Base-by-base conservation (phyloP, 2,113 vertebrate genomes). In the Hyaena hyaena region DNA sequence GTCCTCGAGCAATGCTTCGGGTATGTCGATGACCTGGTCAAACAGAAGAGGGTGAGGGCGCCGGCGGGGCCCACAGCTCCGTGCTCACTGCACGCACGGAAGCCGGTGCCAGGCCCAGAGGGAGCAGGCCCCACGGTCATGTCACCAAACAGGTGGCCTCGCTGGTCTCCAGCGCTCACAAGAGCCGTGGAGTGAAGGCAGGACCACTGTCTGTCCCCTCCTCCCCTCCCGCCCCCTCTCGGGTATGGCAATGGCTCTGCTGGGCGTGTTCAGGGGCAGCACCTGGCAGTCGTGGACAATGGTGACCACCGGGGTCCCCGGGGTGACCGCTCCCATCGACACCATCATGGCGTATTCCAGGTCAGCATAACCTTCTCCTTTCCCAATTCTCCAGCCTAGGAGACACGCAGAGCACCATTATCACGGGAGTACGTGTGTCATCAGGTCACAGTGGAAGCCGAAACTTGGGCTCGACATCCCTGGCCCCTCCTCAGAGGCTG, bases 261-360 rank as follows among this genome's bases (percentile, higher is more conserved):
- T 16, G 33, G 31, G 79, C 85, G 65, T 8, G 1, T 23, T 9
- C 48, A 12, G 11, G 48, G 88, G 17, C 43, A 26, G 97, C 69
- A 99, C 99, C 99, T 99, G 99, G 95, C 99, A 99, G 98, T 99
- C 99, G 2, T 99, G 99, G 77, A 99, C 99, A 0, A 99, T 91
- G 45, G 99, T 99, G 33, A 99, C 97, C n/a, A 99, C 99, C 17
- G 99, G 99, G 2, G 99, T 99, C 53, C 98, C 98, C 48, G 98
- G 98, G 71, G 97, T 97, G 94, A 99, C 99, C 0, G 99, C 99
- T 48, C 99, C 99, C 99, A 99, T 99, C 1, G 99, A 99, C 50
- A 98, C 99, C 99, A 99, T 99, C 99, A 99, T 99, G 88, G 99
- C 99, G 19, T 99, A 99, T 94, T 99, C 99, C 98, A 99, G 98